Percentiles rank a stretch among this genome's conserved stretches.
phyloP scores from a whole-genome alignment of 2,888 invertebrate species.

The Pheosia tremula region DNA sequence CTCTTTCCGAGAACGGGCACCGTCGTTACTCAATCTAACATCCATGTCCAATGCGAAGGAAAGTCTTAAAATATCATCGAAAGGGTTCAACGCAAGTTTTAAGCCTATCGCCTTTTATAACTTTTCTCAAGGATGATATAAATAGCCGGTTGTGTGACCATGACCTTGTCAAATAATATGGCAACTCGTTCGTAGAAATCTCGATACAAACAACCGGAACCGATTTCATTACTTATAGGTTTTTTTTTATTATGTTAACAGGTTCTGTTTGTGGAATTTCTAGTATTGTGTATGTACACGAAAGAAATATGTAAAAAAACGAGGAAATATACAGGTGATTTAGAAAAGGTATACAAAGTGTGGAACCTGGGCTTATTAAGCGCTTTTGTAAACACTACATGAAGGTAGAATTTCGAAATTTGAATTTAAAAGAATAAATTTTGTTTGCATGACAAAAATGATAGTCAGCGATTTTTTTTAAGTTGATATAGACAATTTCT shows the following conservation, averaged over 20 bases:
- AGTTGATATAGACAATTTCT: no score
- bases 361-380: no score
- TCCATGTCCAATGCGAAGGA: slow-evolving; percentile 41
- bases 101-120: slow-evolving; percentile 16
- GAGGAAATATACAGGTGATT: no score
- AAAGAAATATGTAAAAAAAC: no score
- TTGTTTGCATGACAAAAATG: no score
- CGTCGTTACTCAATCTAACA: slow-evolving; percentile 56
- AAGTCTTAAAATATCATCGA: slow-evolving; percentile 41
- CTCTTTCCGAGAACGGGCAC: slow-evolving; percentile 42
- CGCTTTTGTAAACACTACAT: no score
- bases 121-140: slow-evolving; percentile 15
- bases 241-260: background rate
- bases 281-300: background rate
- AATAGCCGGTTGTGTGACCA: slow-evolving; percentile 10
- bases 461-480: no score
- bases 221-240: background rate
- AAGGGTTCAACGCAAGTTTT: slow-evolving; percentile 41
- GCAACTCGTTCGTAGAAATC: background rate
- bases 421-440: no score
- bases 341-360: no score
- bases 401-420: no score
- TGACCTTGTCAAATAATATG: background rate
- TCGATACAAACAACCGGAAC: slow-evolving; percentile 1
- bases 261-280: background rate